Percentiles rank a stretch among this genome's conserved stretches.
Conservation (phyloP, 2,797 vertebrate genomes). For the Prionace glauca region DNA sequence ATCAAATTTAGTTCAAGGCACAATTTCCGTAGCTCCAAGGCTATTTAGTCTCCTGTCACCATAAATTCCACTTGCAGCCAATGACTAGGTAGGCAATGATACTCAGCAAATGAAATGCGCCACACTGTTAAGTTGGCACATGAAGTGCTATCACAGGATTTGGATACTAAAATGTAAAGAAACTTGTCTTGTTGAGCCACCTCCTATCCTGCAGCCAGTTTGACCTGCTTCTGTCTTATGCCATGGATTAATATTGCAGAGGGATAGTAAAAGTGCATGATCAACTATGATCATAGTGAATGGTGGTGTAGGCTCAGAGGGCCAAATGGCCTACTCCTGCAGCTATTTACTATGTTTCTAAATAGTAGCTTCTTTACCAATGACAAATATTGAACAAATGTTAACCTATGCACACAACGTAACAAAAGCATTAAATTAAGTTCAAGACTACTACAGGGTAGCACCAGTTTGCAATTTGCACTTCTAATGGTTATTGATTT, state of each 20-base stretch:
- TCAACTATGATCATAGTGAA: too few species aligned
- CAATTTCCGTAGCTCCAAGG: background rate
- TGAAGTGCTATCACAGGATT: background rate
- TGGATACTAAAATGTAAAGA: too few species aligned
- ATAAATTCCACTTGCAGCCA: background rate
- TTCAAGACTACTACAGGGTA: background rate
- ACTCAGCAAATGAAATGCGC: background rate
- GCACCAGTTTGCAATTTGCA: background rate
- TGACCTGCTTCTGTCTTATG: too few species aligned
- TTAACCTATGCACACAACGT: background rate
- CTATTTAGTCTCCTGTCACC: background rate
- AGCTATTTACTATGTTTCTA: too few species aligned
- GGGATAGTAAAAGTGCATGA: too few species aligned
- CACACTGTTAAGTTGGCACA: background rate
- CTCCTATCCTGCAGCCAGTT: too few species aligned
- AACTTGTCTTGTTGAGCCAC: too few species aligned
- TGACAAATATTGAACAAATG: background rate
- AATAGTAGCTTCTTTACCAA: background rate
- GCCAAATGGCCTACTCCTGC: too few species aligned
- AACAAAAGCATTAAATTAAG: background rate
- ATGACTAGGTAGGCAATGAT: background rate
- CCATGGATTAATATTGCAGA: too few species aligned
- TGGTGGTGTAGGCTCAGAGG: too few species aligned
- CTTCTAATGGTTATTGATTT: background rate
- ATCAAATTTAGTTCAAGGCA: background rate